These are phyloP conservation scores for Tragelaphus buxtoni DNA, from an alignment of 2,113 vertebrate genomes.

Conservation along the genomic window DNA sequence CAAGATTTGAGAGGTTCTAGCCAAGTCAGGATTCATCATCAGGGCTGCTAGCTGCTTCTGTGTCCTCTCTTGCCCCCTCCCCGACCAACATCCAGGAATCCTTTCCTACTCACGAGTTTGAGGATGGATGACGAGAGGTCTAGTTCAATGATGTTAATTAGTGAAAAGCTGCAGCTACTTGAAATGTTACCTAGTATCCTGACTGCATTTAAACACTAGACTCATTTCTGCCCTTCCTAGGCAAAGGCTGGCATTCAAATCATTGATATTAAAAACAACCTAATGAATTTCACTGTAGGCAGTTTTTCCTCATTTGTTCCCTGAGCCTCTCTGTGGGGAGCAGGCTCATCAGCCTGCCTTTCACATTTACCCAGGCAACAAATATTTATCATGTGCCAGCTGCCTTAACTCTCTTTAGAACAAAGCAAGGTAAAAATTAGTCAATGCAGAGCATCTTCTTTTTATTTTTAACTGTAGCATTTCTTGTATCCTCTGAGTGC, in stretches of 20 bases:
- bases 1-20: background rate
- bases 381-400: conserved; percentile 10
- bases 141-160: background rate
- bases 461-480: background rate
- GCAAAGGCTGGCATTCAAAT: background rate
- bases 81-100: background rate
- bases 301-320: background rate
- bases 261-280: conserved; percentile 23
- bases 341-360: background rate
- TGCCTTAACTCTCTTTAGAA: background rate
- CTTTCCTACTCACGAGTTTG: background rate
- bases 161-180: background rate
- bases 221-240: background rate
- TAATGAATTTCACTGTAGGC: conserved; percentile 12
- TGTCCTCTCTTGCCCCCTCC: background rate
- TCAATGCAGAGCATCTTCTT: background rate
- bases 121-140: background rate
- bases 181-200: background rate
- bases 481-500: background rate
- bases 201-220: background rate
- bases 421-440: background rate
- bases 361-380: background rate
- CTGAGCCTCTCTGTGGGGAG: background rate
- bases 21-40: background rate
- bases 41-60: background rate